phyloP scores from a whole-genome alignment of 2,888 invertebrate species.

The Monoplex corrugatus region DNA sequence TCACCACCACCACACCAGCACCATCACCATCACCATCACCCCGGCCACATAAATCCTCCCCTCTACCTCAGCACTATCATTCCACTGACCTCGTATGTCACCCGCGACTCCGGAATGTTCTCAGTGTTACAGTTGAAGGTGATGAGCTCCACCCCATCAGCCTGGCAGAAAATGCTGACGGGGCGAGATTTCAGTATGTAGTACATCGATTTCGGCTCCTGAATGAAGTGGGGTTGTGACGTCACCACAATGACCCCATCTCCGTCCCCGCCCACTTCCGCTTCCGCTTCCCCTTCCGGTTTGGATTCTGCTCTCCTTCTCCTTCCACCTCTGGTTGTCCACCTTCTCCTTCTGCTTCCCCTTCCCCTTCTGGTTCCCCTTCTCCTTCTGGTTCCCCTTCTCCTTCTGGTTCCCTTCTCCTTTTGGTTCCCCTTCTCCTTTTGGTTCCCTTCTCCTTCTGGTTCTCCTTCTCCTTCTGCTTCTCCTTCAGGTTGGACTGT shows the following conservation, averaged over 20 bases:
- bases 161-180: constrained; percentile 50
- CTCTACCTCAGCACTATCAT: neutral
- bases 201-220: constrained; percentile 51
- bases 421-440: neutral
- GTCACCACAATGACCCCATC: no score
- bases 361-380: neutral
- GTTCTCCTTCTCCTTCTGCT: neutral
- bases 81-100: constrained; percentile 31
- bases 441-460: neutral
- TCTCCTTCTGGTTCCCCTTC: neutral
- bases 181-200: constrained; percentile 52
- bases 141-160: constrained; percentile 49
- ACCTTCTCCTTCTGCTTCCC: neutral
- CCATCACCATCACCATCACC: no score
- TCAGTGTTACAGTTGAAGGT: constrained; percentile 51
- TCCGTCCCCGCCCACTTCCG: neutral
- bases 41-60: no score
- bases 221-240: constrained; percentile 41
- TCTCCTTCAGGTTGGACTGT: no score
- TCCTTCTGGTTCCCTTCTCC: neutral
- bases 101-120: constrained; percentile 33
- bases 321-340: neutral
- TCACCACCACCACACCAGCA: neutral
- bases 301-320: neutral
- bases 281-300: neutral